Conservation (phyloP, 2,888 invertebrate species). For the Polyommatus iphigenia region DNA sequence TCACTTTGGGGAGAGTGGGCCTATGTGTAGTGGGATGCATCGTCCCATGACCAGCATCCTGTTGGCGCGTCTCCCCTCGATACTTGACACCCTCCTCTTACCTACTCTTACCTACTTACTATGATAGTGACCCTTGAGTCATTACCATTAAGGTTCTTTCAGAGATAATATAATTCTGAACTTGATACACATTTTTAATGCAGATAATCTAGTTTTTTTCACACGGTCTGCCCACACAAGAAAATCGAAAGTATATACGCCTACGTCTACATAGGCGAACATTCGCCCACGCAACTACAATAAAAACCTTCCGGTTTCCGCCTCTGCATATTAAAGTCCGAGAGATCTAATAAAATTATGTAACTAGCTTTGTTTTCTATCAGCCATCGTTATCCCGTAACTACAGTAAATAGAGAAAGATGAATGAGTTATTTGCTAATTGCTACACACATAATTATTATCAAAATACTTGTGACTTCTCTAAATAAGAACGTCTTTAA, state of each 20-base stretch:
- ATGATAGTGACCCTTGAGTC: too few relatives aligned
- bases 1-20: constrained; percentile 1
- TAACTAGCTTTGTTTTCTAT: neutral
- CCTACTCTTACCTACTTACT: too few relatives aligned
- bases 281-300: neutral
- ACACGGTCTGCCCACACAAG: neutral
- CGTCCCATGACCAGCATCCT: constrained; percentile 28
- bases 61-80: constrained; percentile 22
- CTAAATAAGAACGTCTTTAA: too few relatives aligned
- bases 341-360: neutral
- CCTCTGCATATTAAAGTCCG: neutral
- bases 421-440: too few relatives aligned
- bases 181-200: neutral
- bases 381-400: too few relatives aligned
- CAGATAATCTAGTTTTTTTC: neutral
- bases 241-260: constrained; percentile 2
- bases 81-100: constrained; percentile 26
- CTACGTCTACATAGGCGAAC: neutral
- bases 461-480: too few relatives aligned
- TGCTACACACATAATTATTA: too few relatives aligned
- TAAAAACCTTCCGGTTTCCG: neutral
- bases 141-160: too few relatives aligned
- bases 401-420: too few relatives aligned
- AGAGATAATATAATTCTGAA: too few relatives aligned
- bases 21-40: constrained; percentile 18